phyloP scores from a whole-genome alignment of 2,888 invertebrate genomes.

The Tetheella fluctuosa region DNA sequence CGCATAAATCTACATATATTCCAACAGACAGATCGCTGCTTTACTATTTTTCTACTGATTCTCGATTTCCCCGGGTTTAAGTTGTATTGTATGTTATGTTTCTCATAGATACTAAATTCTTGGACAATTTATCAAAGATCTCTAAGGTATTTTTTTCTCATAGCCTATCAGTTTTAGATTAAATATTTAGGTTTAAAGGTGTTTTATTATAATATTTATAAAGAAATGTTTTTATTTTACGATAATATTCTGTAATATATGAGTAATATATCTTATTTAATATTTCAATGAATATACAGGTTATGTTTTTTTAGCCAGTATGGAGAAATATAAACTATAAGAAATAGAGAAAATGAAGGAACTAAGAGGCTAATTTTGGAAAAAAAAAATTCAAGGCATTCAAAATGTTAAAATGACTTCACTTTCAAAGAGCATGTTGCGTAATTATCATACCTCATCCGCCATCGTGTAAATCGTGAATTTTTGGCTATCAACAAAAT shows the following conservation, averaged over 20 bases:
- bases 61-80: background rate
- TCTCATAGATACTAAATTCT: constrained; percentile 31
- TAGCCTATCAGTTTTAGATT: constrained; percentile 26
- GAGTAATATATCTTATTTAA: constrained; percentile 74
- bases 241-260: constrained; percentile 67
- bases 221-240: constrained; percentile 65
- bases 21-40: background rate
- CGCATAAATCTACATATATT: background rate
- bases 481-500: too few relatives aligned
- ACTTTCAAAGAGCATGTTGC: too few relatives aligned
- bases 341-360: too few relatives aligned
- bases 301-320: too few relatives aligned
- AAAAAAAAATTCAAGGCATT: too few relatives aligned
- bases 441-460: too few relatives aligned
- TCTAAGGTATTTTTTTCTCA: constrained; percentile 40
- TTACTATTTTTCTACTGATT: background rate
- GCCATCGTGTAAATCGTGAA: too few relatives aligned
- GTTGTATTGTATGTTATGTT: background rate
- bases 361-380: too few relatives aligned
- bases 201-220: constrained; percentile 71
- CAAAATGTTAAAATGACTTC: too few relatives aligned
- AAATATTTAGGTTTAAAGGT: constrained; percentile 57
- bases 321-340: too few relatives aligned
- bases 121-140: constrained; percentile 50
- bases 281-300: constrained; percentile 63